Evolutionary conservation across 2,113 vertebrate genomes (phyloP).

Genomic region (Burhinus oedicnemus): DNA sequence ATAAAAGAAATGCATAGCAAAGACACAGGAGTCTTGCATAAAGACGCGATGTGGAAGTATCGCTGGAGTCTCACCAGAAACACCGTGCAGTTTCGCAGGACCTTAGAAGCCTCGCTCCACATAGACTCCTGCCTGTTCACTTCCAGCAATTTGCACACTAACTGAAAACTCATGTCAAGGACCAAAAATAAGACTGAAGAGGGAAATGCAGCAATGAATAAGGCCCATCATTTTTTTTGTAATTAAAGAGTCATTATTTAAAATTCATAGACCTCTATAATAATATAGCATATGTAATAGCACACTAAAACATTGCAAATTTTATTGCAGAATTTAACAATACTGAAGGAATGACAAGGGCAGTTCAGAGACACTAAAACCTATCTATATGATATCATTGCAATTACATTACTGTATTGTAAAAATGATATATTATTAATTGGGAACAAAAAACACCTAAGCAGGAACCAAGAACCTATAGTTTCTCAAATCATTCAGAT

Average conservation of each 20-base stretch:
- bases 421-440: not conserved
- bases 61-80: not conserved
- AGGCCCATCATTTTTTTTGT: not conserved
- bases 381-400: not conserved
- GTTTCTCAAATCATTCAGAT: not conserved
- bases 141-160: not conserved
- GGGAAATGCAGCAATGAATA: not conserved
- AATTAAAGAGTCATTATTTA: not conserved
- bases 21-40: not conserved
- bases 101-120: not conserved
- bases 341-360: not conserved
- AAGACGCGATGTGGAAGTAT: not conserved
- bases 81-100: not conserved
- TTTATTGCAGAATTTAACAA: not conserved
- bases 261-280: not conserved
- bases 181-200: not conserved
- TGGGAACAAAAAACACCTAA: not conserved
- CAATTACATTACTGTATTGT: not conserved
- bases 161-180: not conserved
- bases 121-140: not conserved
- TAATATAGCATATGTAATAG: not conserved
- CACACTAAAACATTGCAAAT: not conserved
- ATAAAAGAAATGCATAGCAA: fast-evolving
- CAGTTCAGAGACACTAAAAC: not conserved
- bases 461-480: not conserved